Conservation (phyloP, 2,113 vertebrate species). For the Malurus melanocephalus region DNA sequence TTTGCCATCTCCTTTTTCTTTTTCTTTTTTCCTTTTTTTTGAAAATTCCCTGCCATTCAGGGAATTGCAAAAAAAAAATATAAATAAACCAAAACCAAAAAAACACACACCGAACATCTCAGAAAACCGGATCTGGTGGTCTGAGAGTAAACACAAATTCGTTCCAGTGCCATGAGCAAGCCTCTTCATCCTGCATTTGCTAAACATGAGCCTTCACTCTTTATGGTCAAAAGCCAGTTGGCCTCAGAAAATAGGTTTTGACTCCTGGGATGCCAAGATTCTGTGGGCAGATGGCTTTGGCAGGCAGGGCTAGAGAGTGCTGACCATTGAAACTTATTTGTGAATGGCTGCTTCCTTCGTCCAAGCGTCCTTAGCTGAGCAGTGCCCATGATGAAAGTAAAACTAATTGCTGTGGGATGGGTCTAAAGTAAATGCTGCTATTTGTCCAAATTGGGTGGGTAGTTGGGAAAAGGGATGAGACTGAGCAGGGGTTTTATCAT, state of each 20-base stretch:
- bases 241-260: constrained; percentile 14
- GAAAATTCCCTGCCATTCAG: background rate
- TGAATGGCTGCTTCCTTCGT: constrained; percentile 43
- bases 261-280: constrained; percentile 40
- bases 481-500: background rate
- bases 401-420: background rate
- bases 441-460: background rate
- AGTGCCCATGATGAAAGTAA: background rate
- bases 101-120: background rate
- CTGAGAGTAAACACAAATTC: background rate
- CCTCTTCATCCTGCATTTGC: background rate
- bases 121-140: background rate
- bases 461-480: background rate
- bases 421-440: background rate
- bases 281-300: constrained; percentile 39
- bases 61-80: background rate
- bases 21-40: background rate
- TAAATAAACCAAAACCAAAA: background rate
- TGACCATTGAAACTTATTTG: constrained; percentile 49
- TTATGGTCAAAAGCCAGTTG: constrained; percentile 57
- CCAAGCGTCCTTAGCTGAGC: background rate
- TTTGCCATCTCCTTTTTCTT: background rate
- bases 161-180: background rate
- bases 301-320: background rate
- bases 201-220: constrained; percentile 48